Conservation (phyloP, 2,113 vertebrate genomes). For the Ursus arctos region DNA sequence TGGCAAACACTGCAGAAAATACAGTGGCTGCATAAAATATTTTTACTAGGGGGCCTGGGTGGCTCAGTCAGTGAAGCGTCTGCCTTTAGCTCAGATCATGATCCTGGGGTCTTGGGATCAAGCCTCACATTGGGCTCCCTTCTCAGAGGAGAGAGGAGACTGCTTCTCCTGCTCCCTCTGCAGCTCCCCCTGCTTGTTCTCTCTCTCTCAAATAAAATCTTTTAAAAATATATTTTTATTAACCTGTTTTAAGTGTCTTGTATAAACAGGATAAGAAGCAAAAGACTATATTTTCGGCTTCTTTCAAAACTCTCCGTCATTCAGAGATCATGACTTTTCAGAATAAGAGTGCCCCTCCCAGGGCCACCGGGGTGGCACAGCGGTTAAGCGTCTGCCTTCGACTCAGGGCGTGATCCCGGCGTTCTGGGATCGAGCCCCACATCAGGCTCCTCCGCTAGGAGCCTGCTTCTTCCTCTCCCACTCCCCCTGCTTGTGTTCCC, state of each 20-base stretch:
- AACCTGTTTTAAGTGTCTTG: not conserved
- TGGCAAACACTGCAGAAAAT: constrained; percentile 14
- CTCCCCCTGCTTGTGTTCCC: no score
- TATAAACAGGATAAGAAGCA: not conserved
- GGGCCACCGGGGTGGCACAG: no score
- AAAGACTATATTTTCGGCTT: not conserved
- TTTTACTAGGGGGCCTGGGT: not conserved
- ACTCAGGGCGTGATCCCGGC: no score
- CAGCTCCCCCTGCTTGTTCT: not conserved
- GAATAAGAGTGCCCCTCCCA: not conserved
- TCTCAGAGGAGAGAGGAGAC: not conserved
- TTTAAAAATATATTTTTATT: not conserved
- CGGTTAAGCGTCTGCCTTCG: no score
- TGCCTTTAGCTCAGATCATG: not conserved
- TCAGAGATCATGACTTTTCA: not conserved
- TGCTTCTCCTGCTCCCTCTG: not conserved
- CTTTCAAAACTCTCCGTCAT: not conserved
- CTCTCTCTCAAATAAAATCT: not conserved
- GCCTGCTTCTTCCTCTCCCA: no score
- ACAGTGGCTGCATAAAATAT: not conserved
- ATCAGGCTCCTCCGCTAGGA: no score
- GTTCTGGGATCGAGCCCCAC: no score
- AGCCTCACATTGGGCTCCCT: not conserved
- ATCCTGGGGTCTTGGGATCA: not conserved
- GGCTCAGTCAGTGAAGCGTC: not conserved